A percentile compares a stretch with the other conserved stretches of the same genome.
Conservation (phyloP, 2,113 vertebrate species). For the Rhinichthys klamathensis region DNA sequence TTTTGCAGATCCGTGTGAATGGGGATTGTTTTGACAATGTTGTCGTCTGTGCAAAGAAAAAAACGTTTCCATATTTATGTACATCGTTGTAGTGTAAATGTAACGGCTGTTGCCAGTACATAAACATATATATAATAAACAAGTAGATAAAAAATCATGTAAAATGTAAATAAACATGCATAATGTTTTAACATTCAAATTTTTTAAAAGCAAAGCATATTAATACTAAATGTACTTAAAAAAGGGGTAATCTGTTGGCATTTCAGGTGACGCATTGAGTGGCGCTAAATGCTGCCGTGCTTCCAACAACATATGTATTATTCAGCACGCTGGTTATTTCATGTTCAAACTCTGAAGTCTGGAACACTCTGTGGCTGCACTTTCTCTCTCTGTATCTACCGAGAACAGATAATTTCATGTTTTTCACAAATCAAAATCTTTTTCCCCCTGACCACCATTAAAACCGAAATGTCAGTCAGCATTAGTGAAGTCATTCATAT, state of each 20-base stretch:
- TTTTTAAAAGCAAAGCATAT: not conserved
- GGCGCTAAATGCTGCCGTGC: not conserved
- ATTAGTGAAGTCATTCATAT: constrained; percentile 75
- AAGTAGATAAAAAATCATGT: too few species aligned
- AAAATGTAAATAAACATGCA: too few species aligned
- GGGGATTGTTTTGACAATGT: too few species aligned
- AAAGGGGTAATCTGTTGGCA: not conserved
- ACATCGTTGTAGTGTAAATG: too few species aligned
- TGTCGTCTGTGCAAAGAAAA: too few species aligned
- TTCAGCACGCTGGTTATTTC: constrained; percentile 21
- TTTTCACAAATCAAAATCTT: constrained; percentile 50
- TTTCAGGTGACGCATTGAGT: not conserved
- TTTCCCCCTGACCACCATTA: constrained; percentile 54
- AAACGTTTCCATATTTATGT: too few species aligned
- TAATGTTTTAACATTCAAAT: not conserved
- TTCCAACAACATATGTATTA: constrained; percentile 3
- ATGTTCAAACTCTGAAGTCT: constrained; percentile 18
- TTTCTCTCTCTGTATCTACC: constrained; percentile 22
- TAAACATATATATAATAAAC: not conserved
- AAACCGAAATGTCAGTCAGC: constrained; percentile 73
- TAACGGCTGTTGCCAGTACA: not conserved
- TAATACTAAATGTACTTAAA: not conserved
- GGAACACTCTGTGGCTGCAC: constrained; percentile 9
- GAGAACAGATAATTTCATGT: constrained; percentile 56
- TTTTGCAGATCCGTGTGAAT: too few species aligned